Evolutionary conservation across 2,888 invertebrate species (phyloP).

Genomic region (Hydropsyche betteni): DNA sequence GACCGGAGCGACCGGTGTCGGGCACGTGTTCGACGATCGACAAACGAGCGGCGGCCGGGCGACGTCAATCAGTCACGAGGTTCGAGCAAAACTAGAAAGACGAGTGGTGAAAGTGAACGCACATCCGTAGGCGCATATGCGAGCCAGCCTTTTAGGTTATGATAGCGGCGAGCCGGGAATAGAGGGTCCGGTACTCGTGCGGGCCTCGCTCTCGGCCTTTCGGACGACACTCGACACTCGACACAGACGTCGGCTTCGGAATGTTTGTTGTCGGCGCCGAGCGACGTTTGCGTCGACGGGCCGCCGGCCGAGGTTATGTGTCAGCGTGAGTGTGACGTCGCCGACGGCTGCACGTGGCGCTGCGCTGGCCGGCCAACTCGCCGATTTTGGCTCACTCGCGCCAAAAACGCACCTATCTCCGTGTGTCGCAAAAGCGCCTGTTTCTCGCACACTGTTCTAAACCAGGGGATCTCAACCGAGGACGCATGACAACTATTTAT

Average conservation of each 20-base stretch:
- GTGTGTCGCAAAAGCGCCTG: too few relatives aligned
- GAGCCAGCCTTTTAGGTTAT: background rate
- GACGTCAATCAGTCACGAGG: background rate
- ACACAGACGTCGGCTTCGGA: too few relatives aligned
- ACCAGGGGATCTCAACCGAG: too few relatives aligned
- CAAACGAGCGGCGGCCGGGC: too few relatives aligned
- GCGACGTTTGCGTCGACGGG: background rate
- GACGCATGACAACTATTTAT: too few relatives aligned
- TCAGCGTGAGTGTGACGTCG: slow-evolving; percentile 27
- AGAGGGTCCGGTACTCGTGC: background rate
- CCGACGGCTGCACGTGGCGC: slow-evolving; percentile 14
- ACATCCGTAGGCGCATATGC: background rate
- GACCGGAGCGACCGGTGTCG: too few relatives aligned
- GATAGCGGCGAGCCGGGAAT: background rate
- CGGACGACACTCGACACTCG: too few relatives aligned
- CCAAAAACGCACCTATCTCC: too few relatives aligned
- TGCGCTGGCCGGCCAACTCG: background rate
- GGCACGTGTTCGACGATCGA: too few relatives aligned
- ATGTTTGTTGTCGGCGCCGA: background rate
- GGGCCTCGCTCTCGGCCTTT: too few relatives aligned
- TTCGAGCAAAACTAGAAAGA: background rate
- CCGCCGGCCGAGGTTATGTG: slow-evolving; percentile 28
- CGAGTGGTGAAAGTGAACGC: background rate
- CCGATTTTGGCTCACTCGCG: too few relatives aligned
- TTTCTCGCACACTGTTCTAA: too few relatives aligned